phyloP scores from a whole-genome alignment of 1,140 invertebrate genomes.

The Drosophila rhopaloa region DNA sequence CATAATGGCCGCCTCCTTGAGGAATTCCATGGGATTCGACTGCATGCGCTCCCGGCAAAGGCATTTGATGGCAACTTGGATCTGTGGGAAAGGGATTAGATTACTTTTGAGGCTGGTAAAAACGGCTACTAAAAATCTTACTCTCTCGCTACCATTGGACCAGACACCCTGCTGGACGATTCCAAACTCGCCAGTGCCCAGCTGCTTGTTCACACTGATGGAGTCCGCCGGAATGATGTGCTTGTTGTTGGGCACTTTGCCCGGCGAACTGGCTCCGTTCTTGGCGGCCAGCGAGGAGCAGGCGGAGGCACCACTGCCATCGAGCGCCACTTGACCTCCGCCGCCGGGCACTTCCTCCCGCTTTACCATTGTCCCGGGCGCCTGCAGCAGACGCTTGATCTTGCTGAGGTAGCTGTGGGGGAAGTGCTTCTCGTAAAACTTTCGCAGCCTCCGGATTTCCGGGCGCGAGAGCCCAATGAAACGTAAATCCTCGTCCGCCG shows the following conservation, averaged over 20 bases:
- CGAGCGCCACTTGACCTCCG: constrained; percentile 80
- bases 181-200: constrained; percentile 98
- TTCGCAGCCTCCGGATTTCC: constrained; percentile 96
- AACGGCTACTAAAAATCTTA: constrained; percentile 83
- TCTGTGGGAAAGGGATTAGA: constrained; percentile 85
- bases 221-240: constrained; percentile 98
- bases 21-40: constrained; percentile 97
- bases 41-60: constrained; percentile 97
- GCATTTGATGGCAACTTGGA: constrained; percentile 99
- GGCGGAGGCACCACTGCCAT: constrained; percentile 42
- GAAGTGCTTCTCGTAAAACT: constrained; percentile 96
- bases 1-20: constrained; percentile 99
- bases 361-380: constrained; percentile 85
- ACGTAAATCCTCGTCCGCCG: constrained; percentile 95
- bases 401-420: constrained; percentile 96
- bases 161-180: constrained; percentile 98
- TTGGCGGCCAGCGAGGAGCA: constrained; percentile 54
- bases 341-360: constrained; percentile 86
- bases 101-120: neutral
- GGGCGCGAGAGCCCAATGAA: constrained; percentile 98
- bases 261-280: constrained; percentile 70
- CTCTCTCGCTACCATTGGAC: constrained; percentile 97
- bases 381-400: constrained; percentile 91
- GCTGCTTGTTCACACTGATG: constrained; percentile 96
- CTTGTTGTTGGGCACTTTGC: constrained; percentile 91